These are phyloP conservation scores for Melanogrammus aeglefinus DNA, from an alignment of 2,797 vertebrate genomes.

Conservation along the genomic window DNA sequence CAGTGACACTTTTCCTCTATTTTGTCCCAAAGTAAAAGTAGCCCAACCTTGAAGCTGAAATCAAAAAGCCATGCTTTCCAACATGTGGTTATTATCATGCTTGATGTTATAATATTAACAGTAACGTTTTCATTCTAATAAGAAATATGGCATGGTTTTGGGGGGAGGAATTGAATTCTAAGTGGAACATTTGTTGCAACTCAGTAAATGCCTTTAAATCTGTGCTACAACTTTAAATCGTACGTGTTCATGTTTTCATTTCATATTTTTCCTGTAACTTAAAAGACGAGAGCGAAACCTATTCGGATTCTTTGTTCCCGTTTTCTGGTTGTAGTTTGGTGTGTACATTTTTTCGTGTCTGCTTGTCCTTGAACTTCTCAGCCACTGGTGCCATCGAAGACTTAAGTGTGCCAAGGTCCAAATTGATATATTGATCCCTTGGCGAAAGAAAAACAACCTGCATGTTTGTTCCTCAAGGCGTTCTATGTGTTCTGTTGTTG, in stretches of 20 bases:
- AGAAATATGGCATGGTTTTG: neutral
- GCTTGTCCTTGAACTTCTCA: neutral
- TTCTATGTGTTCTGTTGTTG: neutral
- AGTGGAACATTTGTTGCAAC: neutral
- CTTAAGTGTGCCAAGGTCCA: neutral
- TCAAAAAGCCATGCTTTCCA: conserved; percentile 55
- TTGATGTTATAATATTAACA: conserved; percentile 16
- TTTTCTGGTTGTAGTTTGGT: neutral
- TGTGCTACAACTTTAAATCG: neutral
- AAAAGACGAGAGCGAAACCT: neutral
- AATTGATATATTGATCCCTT: neutral
- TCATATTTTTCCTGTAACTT: neutral
- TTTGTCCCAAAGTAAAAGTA: conserved; percentile 11
- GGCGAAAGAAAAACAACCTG: neutral
- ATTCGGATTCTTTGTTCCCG: neutral
- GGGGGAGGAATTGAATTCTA: neutral
- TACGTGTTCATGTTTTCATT: conserved; percentile 4
- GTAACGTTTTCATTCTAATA: neutral
- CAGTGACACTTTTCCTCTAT: neutral
- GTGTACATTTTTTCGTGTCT: neutral
- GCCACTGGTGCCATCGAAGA: neutral
- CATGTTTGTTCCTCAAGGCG: neutral
- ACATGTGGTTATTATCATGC: conserved; percentile 27
- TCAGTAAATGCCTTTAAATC: neutral
- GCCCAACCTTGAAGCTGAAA: conserved; percentile 33